Conservation (phyloP, 2,113 vertebrate genomes). For the Strigops habroptila region DNA sequence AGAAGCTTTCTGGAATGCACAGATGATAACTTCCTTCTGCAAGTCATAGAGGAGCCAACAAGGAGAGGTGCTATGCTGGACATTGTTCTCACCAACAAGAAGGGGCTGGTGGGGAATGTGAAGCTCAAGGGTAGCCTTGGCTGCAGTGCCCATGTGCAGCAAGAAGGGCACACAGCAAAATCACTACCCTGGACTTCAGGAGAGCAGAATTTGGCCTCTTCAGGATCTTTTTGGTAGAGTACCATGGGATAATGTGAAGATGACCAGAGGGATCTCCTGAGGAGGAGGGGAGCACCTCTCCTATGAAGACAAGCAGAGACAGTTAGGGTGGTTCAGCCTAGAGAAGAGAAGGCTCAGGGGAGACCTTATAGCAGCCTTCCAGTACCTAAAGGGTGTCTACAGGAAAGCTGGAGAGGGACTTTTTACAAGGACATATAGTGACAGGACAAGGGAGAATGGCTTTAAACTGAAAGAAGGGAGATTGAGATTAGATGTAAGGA, state of each 20-base stretch:
- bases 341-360: neutral
- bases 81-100: neutral
- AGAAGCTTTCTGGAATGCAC: neutral
- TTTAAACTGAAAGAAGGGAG: neutral
- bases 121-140: neutral
- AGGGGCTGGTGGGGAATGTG: neutral
- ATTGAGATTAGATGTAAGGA: neutral
- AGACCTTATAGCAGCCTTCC: neutral
- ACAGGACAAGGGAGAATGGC: neutral
- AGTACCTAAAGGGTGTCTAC: neutral
- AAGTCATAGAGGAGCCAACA: neutral
- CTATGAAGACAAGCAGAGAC: neutral
- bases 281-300: neutral
- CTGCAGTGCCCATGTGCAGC: neutral
- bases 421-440: neutral
- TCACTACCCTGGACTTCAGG: neutral
- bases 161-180: neutral
- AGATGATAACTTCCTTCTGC: neutral
- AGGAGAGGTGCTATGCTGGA: neutral
- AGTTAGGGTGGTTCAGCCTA: neutral
- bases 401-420: neutral
- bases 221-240: neutral
- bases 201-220: neutral
- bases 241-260: neutral
- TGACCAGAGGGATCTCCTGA: neutral